These are phyloP conservation scores for Acanthopleura granulata DNA, from an alignment of 2,888 invertebrate species.

Conservation along the genomic window DNA sequence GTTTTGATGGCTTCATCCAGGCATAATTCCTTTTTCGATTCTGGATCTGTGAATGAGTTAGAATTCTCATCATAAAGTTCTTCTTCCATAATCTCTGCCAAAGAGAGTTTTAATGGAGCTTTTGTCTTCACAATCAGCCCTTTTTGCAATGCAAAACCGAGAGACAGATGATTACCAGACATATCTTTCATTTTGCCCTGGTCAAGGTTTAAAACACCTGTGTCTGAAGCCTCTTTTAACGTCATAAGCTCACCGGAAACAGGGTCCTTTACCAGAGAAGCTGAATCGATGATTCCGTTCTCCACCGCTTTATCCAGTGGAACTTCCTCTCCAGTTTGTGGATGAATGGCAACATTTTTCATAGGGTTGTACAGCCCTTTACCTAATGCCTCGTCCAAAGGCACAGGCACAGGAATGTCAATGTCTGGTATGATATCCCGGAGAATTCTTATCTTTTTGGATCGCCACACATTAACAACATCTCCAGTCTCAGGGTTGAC, in stretches of 20 bases:
- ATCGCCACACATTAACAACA: constrained; percentile 32
- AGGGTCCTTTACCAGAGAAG: constrained; percentile 58
- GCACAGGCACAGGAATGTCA: constrained; percentile 72
- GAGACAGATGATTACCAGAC: constrained; percentile 52
- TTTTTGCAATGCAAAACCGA: constrained; percentile 58
- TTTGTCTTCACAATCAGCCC: constrained; percentile 56
- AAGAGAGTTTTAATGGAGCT: constrained; percentile 54
- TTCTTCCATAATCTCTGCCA: constrained; percentile 60
- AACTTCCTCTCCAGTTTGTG: constrained; percentile 40
- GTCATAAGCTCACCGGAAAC: constrained; percentile 57
- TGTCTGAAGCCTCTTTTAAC: constrained; percentile 57
- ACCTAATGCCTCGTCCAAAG: constrained; percentile 60
- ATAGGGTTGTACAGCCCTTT: constrained; percentile 59
- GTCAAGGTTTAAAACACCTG: constrained; percentile 53
- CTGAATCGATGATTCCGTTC: constrained; percentile 50
- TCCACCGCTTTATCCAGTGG: constrained; percentile 55
- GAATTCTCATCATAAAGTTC: constrained; percentile 54
- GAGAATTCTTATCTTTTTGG: neutral
- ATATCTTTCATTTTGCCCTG: constrained; percentile 62
- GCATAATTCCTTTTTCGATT: constrained; percentile 50
- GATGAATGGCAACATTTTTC: constrained; percentile 47
- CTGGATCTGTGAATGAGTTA: constrained; percentile 55
- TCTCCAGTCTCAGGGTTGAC: constrained; percentile 43
- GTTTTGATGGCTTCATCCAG: constrained; percentile 50
- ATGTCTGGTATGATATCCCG: constrained; percentile 32